phyloP scores from a whole-genome alignment of 2,888 invertebrate species.

The Drosophila kuntzei region DNA sequence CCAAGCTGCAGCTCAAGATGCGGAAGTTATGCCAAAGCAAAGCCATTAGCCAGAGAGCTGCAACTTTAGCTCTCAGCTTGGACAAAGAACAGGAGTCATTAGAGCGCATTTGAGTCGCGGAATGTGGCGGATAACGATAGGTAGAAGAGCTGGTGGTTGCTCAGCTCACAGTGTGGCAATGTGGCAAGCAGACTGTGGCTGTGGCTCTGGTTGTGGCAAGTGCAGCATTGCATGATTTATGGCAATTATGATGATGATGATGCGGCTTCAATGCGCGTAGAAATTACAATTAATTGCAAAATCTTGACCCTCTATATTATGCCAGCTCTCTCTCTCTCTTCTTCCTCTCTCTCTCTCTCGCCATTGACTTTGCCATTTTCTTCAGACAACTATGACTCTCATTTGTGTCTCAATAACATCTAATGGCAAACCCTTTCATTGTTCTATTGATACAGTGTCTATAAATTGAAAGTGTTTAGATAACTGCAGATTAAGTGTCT shows the following conservation, averaged over 20 bases:
- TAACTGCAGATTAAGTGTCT: background rate
- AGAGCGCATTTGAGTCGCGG: conserved; percentile 78
- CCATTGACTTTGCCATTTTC: background rate
- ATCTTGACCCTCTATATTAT: conserved; percentile 28
- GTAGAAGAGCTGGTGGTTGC: conserved; percentile 2
- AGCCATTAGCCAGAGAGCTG: conserved; percentile 52
- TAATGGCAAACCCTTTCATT: background rate
- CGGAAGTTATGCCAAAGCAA: conserved; percentile 65
- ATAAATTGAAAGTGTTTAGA: conserved; percentile 12
- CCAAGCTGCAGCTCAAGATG: conserved; percentile 48
- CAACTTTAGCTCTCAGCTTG: conserved; percentile 24
- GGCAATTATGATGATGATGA: conserved; percentile 75
- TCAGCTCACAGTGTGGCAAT: conserved; percentile 2
- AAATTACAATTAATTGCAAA: conserved; percentile 78
- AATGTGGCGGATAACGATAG: conserved; percentile 59
- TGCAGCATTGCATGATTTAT: conserved; percentile 81
- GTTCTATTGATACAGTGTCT: conserved; percentile 9
- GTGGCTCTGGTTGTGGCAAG: conserved; percentile 59
- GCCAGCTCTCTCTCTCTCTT: background rate
- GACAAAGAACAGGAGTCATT: conserved; percentile 82
- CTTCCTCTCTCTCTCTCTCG: background rate
- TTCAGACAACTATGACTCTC: background rate
- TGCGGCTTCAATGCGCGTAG: conserved; percentile 66
- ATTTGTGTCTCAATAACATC: background rate
- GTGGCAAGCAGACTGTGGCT: background rate